Conservation (phyloP, 2,888 invertebrate genomes). For the Apotomis betuletana region DNA sequence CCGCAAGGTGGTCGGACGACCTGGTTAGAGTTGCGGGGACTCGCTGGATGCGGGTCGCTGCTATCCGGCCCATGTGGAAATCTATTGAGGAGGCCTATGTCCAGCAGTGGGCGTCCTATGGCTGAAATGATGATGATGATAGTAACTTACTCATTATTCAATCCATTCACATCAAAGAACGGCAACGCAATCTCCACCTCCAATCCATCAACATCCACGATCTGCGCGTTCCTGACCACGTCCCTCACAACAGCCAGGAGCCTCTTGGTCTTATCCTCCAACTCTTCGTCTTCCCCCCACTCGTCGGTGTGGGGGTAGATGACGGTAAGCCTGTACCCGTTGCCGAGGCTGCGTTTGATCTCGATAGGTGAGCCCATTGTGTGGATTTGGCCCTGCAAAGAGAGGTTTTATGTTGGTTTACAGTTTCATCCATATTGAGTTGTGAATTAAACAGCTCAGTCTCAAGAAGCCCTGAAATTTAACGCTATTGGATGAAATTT, state of each 20-base stretch:
- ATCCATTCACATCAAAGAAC: conserved; percentile 77
- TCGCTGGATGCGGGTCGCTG: too few relatives aligned
- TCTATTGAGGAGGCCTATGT: too few relatives aligned
- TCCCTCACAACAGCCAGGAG: conserved; percentile 68
- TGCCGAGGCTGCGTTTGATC: conserved; percentile 82
- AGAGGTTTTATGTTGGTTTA: not conserved
- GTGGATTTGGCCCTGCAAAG: conserved; percentile 79
- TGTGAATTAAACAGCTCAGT: too few relatives aligned
- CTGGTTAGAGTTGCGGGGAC: too few relatives aligned
- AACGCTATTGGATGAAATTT: too few relatives aligned
- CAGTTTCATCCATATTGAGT: too few relatives aligned
- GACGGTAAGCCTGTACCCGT: conserved; percentile 81
- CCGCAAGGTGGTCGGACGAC: too few relatives aligned
- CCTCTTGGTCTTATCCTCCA: conserved; percentile 68
- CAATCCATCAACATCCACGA: conserved; percentile 64
- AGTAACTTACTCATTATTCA: conserved; percentile 78
- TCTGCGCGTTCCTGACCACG: conserved; percentile 73
- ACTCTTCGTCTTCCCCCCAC: conserved; percentile 43
- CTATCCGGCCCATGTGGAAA: too few relatives aligned
- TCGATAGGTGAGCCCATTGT: conserved; percentile 83
- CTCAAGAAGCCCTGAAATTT: too few relatives aligned
- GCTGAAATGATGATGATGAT: too few relatives aligned
- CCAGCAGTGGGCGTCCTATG: too few relatives aligned
- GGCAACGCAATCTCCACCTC: conserved; percentile 79
- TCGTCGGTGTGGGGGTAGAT: conserved; percentile 58